Conservation (phyloP, 2,113 vertebrate species). For the Atractosteus spatula region DNA sequence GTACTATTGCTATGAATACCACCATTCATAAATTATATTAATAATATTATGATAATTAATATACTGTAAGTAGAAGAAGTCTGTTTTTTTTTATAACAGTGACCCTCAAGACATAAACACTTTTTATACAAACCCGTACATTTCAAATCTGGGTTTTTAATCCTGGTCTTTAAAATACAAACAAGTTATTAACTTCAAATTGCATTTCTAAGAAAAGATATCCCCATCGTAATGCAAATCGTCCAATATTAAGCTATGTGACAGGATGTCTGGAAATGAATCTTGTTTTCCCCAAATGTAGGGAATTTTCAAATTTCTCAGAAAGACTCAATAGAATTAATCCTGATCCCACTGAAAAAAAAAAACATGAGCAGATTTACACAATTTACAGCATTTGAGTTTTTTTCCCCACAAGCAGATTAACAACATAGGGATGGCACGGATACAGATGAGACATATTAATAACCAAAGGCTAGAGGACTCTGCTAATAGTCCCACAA, state of each 20-base stretch:
- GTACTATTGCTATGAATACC: no score
- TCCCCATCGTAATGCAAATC: conserved; percentile 30
- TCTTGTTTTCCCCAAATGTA: conserved; percentile 11
- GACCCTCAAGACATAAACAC: conserved; percentile 13
- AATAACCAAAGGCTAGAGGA: conserved; percentile 30
- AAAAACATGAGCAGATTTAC: conserved; percentile 56
- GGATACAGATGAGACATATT: conserved; percentile 51
- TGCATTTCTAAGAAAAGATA: conserved; percentile 34
- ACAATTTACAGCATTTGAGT: conserved; percentile 57
- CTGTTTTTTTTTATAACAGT: conserved; percentile 6
- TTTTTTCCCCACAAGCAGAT: conserved; percentile 55
- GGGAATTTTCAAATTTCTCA: conserved; percentile 40
- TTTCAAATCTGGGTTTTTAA: conserved; percentile 40
- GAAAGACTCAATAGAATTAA: conserved; percentile 37
- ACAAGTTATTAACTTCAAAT: conserved; percentile 40
- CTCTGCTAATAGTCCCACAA: conserved; percentile 41
- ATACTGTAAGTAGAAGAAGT: no score
- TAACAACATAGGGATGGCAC: conserved; percentile 45
- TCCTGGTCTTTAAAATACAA: conserved; percentile 12
- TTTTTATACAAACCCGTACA: conserved; percentile 13
- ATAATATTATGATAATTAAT: background rate
- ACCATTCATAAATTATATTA: conserved; percentile 30
- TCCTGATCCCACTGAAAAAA: conserved; percentile 31
- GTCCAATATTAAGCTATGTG: conserved; percentile 25
- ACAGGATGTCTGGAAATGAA: conserved; percentile 31